Evolutionary conservation across 2,888 invertebrate species (phyloP), one percentile per base, ranked within the genome.

Genomic region (Homarus gammarus): DNA sequence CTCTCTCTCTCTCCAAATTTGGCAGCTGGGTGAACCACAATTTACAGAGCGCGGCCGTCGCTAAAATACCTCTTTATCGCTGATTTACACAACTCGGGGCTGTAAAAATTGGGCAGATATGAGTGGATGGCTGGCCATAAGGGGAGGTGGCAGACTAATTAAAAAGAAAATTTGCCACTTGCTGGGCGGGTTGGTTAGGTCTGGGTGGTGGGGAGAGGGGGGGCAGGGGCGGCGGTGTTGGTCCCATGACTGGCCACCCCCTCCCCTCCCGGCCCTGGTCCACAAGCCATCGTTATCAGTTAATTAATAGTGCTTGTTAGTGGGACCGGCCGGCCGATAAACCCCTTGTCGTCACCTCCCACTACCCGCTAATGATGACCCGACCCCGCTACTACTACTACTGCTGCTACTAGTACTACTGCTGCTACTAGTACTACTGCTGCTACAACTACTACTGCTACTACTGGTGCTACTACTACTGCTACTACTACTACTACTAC

Each of bases 241-340:
- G 40, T 8, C 0, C 40, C 38, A 33, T 8, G 31, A 38, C 51
- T 33, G 56, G 31, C 61, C 78, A n/a, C n/a, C n/a, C n/a, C n/a
- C 73, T 36, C 27, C 22, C 83, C 31, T 44, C 22, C 73, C 72
- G 36, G n/a, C 22, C 12, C 51, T 61, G n/a, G 77, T 22, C 77
- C 78, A 78, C 51, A 31, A n/a, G 49, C 64, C 68, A 15, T 49
- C 33, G 87, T 81, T 87, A 87, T 87, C 87, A 87, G 87, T 81
- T 87, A 87, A 87, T 87, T 87, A 87, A 79, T 87, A 87, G 87
- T 87, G 79, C 87, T 87, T 87, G 87, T 87, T 87, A 87, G 87
- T 51, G 78, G 81, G 77, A 61, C 68, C 79, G 36, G 72, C 70
- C 72, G 31, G 79, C 44, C 49, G 79, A 79, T 79, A 87, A 87